Conservation (phyloP, 2,113 vertebrate genomes). For the Barnardius zonarius region DNA sequence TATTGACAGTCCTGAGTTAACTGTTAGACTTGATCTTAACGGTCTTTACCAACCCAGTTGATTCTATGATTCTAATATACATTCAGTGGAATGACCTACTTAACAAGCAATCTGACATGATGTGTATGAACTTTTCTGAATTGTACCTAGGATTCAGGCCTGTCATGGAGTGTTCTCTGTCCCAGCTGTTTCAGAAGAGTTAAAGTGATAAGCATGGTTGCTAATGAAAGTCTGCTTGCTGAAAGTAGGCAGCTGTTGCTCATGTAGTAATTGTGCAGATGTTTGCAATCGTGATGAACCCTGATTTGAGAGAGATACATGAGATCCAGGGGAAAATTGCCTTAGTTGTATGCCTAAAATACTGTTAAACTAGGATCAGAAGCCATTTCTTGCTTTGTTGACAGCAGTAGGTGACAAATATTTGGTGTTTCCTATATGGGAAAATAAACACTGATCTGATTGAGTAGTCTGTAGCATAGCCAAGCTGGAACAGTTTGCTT, state of each 20-base stretch:
- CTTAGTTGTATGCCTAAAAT: neutral
- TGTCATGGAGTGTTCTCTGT: neutral
- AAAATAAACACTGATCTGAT: neutral
- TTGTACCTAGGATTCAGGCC: neutral
- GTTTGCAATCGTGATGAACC: neutral
- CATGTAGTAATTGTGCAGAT: rapidly evolving
- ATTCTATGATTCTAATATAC: neutral
- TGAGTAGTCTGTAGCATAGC: neutral
- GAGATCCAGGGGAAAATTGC: neutral
- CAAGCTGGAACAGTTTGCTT: neutral
- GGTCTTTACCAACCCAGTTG: neutral
- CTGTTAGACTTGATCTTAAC: neutral
- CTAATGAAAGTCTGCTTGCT: neutral
- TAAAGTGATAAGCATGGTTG: neutral
- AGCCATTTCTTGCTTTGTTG: neutral
- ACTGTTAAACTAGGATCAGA: neutral
- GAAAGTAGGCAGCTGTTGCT: neutral
- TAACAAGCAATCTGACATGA: neutral
- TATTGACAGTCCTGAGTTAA: neutral
- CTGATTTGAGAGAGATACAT: neutral
- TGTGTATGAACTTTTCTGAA: neutral
- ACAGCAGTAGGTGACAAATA: neutral
- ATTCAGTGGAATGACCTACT: neutral
- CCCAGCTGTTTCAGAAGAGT: neutral
- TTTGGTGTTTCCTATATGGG: neutral